Base-by-base conservation (phyloP, 2,888 invertebrate genomes). In the Acanthococcus lagerstroemiae region DNA sequence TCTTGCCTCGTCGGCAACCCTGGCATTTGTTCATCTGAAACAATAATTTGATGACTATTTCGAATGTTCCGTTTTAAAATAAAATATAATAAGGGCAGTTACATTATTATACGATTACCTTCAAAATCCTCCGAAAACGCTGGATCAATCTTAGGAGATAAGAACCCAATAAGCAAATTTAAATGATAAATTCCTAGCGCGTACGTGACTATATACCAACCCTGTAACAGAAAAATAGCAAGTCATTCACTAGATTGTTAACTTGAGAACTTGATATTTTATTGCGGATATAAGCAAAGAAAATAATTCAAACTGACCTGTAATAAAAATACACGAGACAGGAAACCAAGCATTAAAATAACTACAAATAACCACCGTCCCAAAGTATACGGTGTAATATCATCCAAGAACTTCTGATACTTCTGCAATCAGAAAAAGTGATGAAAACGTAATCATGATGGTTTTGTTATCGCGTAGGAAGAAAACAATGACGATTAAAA, bases 121-220 rank as follows among this genome's bases (percentile, higher is more conserved):
- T 73, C 73, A 69, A 71, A 72, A 50, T 72, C 71, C 60, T 69
- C 70, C 5, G 66, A 66, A 56, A 72, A 69, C 25, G 72, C 72
- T 37, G 72, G 99, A 83, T 99, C 97, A 76, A 97, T 95, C 83
- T 96, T 97, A 74, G 99, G 99, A 74, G 99, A 95, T 72, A 99
- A 84, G 83, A 99, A 99, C 79, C 96, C 95, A 81, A 99, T 95
- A 81, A 99, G 96, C 77, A 99, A 82, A 81, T 99, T 99, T 77
- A 99, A 84, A 78, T 99, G 93, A 79, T 97, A 99, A 76, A 99
- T 99, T 73, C 97, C 97, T 77, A 99, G 81, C 27, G 95, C 99
- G 80, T 99, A 99, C 72, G 96, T 95, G 68, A 99, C 87, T 74
- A 99, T 99, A 78, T 99, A 99, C 95, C 97, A 99, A 72, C 99